Percentiles rank a stretch among this genome's conserved stretches.
phyloP scores from a whole-genome alignment of 1,140 invertebrate species.

The Meloidogyne chitwoodi region DNA sequence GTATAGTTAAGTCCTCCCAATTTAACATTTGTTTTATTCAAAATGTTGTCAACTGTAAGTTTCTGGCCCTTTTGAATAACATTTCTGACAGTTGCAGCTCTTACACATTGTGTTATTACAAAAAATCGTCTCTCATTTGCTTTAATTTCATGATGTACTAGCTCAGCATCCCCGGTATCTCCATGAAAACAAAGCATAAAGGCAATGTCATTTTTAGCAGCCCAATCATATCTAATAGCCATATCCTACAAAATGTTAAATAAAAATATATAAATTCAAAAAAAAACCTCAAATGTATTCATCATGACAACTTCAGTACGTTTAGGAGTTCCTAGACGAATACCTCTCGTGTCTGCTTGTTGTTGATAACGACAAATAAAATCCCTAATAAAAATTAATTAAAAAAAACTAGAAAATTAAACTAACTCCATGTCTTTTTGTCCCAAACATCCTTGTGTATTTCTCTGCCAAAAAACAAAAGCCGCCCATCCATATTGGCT shows the following conservation, averaged over 20 bases:
- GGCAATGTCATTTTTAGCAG: not conserved
- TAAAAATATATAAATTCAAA: not conserved
- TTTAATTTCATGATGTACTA: constrained; percentile 16
- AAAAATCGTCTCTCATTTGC: not conserved
- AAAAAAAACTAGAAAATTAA: not conserved
- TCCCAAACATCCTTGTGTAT: not conserved
- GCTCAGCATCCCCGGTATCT: not conserved
- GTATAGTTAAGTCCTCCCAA: constrained; percentile 28
- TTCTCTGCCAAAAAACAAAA: not conserved
- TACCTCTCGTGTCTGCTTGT: not conserved
- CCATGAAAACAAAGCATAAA: constrained; percentile 15
- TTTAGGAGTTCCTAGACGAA: not conserved
- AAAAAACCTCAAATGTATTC: not conserved
- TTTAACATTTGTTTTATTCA: constrained; percentile 29
- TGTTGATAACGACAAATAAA: not conserved
- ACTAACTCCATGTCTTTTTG: not conserved
- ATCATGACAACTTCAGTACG: not conserved
- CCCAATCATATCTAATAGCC: not conserved
- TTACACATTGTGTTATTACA: constrained; percentile 15
- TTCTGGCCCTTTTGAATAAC: constrained; percentile 6
- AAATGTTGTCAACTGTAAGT: constrained; percentile 20
- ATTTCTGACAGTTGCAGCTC: constrained; percentile 4
- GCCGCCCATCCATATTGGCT: not conserved
- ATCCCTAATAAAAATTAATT: not conserved
- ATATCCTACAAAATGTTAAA: not conserved